These are phyloP conservation scores for Centropus unirufus DNA, from an alignment of 2,113 vertebrate species.

Conservation along the genomic window DNA sequence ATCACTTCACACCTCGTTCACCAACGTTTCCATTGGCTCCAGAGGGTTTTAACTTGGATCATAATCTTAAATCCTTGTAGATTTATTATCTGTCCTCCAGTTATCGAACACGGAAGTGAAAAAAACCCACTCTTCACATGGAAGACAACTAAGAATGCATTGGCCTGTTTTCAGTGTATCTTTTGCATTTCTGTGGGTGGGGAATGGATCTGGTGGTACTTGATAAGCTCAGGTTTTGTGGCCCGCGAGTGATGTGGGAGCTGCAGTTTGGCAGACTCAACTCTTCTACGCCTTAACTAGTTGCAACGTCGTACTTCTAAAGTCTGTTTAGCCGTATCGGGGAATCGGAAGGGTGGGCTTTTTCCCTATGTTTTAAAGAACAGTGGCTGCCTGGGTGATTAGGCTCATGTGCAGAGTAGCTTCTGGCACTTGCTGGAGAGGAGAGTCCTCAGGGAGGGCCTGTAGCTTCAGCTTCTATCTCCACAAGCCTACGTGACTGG, in stretches of 20 bases:
- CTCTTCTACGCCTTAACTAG: neutral
- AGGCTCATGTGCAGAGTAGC: neutral
- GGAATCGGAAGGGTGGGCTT: neutral
- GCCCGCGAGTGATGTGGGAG: neutral
- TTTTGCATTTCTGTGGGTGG: fast-evolving
- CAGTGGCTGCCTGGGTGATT: neutral
- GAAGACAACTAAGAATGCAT: neutral
- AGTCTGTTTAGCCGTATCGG: neutral
- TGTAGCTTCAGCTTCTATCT: neutral
- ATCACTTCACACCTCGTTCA: neutral
- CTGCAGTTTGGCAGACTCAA: neutral
- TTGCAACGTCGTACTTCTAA: neutral
- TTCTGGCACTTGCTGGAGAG: neutral
- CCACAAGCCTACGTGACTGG: neutral
- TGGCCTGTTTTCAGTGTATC: neutral
- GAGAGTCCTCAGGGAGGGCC: neutral
- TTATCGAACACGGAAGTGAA: neutral
- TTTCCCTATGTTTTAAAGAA: neutral
- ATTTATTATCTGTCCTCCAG: neutral
- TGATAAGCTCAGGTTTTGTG: neutral
- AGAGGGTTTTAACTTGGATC: neutral
- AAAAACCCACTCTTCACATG: fast-evolving
- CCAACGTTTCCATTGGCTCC: neutral
- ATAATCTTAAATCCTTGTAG: slow-evolving; percentile 4
- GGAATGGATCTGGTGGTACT: neutral